phyloP scores from a whole-genome alignment of 2,797 vertebrate genomes.

The Tapera naevia region DNA sequence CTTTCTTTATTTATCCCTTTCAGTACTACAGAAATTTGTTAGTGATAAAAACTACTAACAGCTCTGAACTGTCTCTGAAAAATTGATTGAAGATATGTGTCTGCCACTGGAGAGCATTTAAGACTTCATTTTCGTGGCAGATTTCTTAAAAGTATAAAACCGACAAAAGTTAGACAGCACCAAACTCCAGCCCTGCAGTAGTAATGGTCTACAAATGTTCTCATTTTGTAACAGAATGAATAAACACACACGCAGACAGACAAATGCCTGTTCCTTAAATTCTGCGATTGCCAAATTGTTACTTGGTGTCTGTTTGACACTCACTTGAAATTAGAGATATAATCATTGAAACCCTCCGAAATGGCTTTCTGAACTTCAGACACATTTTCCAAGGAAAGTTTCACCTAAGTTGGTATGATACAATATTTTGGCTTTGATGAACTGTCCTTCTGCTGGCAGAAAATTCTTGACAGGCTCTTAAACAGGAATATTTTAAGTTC shows the following conservation, averaged over 20 bases:
- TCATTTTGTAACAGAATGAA: fast-evolving
- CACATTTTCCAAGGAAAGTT: background rate
- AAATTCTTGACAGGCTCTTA: background rate
- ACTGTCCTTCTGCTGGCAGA: background rate
- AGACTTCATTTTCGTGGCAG: background rate
- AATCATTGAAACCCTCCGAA: background rate
- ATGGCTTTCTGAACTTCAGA: background rate
- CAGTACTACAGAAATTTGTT: background rate
- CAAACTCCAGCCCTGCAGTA: background rate
- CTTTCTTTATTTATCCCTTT: background rate
- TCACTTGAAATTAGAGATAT: background rate
- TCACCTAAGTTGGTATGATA: background rate
- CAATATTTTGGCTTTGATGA: background rate
- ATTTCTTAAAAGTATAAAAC: background rate
- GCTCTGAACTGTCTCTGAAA: background rate
- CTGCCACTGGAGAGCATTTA: background rate
- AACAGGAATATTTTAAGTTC: background rate
- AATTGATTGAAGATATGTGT: background rate
- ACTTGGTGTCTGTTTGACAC: background rate
- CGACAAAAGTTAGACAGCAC: background rate
- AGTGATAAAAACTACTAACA: background rate
- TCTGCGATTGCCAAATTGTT: background rate
- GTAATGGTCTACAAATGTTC: background rate
- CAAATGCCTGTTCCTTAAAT: background rate
- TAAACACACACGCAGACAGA: background rate